A percentile compares a stretch with the other conserved stretches of the same genome.
These are phyloP conservation scores for Apostichopus parvimensis DNA, from an alignment of 35 echinoderm and acorn worm species.

Conservation along the genomic window DNA sequence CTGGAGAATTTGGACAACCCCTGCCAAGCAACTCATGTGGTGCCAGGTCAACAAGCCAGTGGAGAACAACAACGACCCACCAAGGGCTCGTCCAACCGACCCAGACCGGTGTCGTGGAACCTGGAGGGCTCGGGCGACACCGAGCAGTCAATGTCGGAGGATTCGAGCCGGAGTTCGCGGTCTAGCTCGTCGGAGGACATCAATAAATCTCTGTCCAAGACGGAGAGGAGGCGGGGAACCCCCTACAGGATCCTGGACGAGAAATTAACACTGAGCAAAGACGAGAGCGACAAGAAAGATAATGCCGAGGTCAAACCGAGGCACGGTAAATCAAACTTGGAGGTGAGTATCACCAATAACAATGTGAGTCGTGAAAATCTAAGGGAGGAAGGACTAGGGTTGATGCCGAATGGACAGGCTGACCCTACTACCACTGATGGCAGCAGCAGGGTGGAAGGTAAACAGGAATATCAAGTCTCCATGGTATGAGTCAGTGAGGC, in stretches of 20 bases:
- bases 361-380: conserved; percentile 17
- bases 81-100: conserved; percentile 19
- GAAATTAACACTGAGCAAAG: conserved; percentile 59
- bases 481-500: not conserved
- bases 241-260: conserved; percentile 54
- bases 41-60: conserved; percentile 41
- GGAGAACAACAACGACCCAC: conserved; percentile 37
- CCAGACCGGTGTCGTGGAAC: conserved; percentile 43
- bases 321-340: conserved; percentile 20
- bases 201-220: conserved; percentile 21
- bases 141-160: conserved; percentile 62
- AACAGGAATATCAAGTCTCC: conserved; percentile 32
- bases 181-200: conserved; percentile 56
- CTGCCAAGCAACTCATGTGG: conserved; percentile 80
- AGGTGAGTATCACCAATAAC: conserved; percentile 40
- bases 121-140: conserved; percentile 43
- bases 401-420: conserved; percentile 29
- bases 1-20: conserved; percentile 73
- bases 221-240: conserved; percentile 49
- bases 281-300: not conserved
- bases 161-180: conserved; percentile 22
- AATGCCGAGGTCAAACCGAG: conserved; percentile 2
- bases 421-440: not conserved
- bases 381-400: conserved; percentile 21
- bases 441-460: conserved; percentile 13